Conservation (phyloP, 1,140 invertebrate genomes). For the Euwallacea fornicatus region DNA sequence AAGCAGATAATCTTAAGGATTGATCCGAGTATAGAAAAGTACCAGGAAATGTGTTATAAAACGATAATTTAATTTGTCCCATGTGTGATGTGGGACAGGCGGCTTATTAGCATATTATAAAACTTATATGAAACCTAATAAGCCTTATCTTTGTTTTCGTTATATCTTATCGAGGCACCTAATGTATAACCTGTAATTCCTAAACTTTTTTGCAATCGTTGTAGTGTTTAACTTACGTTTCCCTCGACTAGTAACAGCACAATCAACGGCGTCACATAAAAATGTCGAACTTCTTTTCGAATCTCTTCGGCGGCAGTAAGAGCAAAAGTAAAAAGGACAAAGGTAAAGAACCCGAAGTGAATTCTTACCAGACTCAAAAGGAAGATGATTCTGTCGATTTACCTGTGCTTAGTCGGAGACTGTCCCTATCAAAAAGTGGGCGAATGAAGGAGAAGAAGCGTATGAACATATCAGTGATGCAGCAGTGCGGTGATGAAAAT, state of each 20-base stretch:
- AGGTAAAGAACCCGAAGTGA: background rate
- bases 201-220: slow-evolving; percentile 30
- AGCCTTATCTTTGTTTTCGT: slow-evolving; percentile 33
- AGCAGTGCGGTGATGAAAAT: background rate
- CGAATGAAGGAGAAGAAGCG: slow-evolving; percentile 37
- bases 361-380: background rate
- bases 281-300: slow-evolving; percentile 33
- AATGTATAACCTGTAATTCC: slow-evolving; percentile 23
- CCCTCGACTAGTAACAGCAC: background rate
- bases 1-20: too few species aligned
- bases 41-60: too few species aligned
- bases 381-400: slow-evolving; percentile 11
- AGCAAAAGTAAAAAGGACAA: slow-evolving; percentile 29
- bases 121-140: slow-evolving; percentile 18
- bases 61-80: background rate
- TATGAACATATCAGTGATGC: slow-evolving; percentile 25
- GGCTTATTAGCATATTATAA: slow-evolving; percentile 25
- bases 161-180: slow-evolving; percentile 33
- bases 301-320: slow-evolving; percentile 29
- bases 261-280: background rate
- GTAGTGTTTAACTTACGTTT: slow-evolving; percentile 21
- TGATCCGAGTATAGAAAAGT: too few species aligned
- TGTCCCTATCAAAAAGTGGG: slow-evolving; percentile 35
- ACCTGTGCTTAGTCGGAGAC: slow-evolving; percentile 22
- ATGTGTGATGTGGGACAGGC: background rate